These are phyloP conservation scores for Beris chalybata DNA, from an alignment of 2,888 invertebrate species.

Conservation along the genomic window DNA sequence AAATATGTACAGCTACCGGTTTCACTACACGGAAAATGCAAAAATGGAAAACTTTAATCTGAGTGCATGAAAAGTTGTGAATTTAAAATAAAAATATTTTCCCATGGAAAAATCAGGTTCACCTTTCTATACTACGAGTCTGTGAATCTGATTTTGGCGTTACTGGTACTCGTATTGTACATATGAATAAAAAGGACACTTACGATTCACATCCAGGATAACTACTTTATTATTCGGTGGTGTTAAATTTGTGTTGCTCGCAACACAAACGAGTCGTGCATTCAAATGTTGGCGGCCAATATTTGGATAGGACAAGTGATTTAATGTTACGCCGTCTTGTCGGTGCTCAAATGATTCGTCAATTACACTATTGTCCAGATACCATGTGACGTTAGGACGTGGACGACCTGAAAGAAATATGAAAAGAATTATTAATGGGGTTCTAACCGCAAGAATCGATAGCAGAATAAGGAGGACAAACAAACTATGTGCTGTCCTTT, in stretches of 20 bases:
- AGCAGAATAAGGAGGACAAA: too few relatives aligned
- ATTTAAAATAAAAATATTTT: slow-evolving; percentile 4
- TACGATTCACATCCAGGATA: slow-evolving; percentile 82
- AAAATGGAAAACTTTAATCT: slow-evolving; percentile 10
- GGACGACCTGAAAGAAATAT: slow-evolving; percentile 65
- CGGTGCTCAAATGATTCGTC: slow-evolving; percentile 79
- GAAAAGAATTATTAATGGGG: not conserved
- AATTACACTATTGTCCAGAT: slow-evolving; percentile 79
- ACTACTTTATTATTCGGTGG: slow-evolving; percentile 76
- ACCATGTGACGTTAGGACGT: slow-evolving; percentile 80
- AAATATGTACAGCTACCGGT: slow-evolving; percentile 79
- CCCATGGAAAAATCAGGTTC: not conserved
- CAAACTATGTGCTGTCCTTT: too few relatives aligned
- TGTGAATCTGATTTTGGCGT: too few relatives aligned
- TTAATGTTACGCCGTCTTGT: slow-evolving; percentile 71
- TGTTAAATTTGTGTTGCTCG: slow-evolving; percentile 82
- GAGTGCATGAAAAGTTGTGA: slow-evolving; percentile 1
- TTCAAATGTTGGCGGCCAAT: slow-evolving; percentile 82
- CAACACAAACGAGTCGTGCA: slow-evolving; percentile 82
- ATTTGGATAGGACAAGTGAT: slow-evolving; percentile 77
- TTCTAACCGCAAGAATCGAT: too few relatives aligned
- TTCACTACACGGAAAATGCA: slow-evolving; percentile 67
- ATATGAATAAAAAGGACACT: slow-evolving; percentile 58
- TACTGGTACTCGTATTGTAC: too few relatives aligned
- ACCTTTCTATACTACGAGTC: too few relatives aligned